phyloP scores from a whole-genome alignment of 2,888 invertebrate genomes.

The Dolichopus griseipennis region DNA sequence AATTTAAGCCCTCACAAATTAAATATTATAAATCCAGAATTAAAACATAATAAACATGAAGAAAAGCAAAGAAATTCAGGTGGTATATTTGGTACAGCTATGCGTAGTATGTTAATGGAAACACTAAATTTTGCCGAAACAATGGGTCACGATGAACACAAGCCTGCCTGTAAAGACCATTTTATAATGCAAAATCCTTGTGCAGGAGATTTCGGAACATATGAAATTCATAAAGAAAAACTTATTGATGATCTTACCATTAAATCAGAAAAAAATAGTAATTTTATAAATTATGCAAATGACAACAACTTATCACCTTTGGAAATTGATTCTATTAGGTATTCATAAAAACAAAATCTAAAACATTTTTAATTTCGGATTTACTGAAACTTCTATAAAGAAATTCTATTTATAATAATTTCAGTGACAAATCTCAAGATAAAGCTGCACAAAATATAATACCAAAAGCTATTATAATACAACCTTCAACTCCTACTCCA shows the following conservation, averaged over 20 bases:
- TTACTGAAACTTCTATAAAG: background rate
- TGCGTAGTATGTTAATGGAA: slow-evolving; percentile 51
- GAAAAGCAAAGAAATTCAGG: slow-evolving; percentile 28
- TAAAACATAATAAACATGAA: slow-evolving; percentile 15
- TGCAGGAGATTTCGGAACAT: no score
- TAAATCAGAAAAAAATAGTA: background rate
- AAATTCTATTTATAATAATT: background rate
- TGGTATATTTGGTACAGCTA: slow-evolving; percentile 47
- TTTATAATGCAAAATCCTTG: no score
- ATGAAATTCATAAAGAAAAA: background rate
- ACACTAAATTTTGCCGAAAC: slow-evolving; percentile 43
- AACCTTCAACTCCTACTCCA: slow-evolving; percentile 2
- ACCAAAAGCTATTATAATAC: slow-evolving; percentile 10
- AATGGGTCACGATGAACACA: slow-evolving; percentile 10
- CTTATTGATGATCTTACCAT: background rate
- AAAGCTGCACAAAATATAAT: background rate
- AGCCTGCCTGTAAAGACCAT: background rate
- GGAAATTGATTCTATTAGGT: background rate
- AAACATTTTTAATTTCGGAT: background rate
- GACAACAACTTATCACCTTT: background rate
- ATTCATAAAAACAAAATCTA: background rate
- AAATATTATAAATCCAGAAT: slow-evolving; percentile 27
- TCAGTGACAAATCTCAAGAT: background rate
- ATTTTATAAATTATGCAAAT: background rate
- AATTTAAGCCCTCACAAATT: background rate